Percentiles rank a stretch among this genome's conserved stretches.
These are phyloP conservation scores for Cynodonichthys magdalenae DNA, from an alignment of 2,797 vertebrate species.

Conservation along the genomic window DNA sequence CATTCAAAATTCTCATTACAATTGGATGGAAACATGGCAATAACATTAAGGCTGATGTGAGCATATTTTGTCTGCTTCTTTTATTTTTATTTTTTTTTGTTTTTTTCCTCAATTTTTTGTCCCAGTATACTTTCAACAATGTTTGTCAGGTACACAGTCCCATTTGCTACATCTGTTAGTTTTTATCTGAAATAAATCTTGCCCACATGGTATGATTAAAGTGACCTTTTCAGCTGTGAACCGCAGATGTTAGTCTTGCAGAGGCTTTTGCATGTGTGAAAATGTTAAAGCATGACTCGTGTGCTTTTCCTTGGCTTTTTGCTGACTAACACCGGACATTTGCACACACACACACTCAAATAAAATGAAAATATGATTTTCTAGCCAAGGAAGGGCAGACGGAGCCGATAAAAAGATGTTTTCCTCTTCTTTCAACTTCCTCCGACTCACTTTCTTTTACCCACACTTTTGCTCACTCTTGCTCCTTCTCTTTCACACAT, in stretches of 20 bases:
- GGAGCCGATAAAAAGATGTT: slow-evolving; percentile 54
- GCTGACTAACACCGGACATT: slow-evolving; percentile 44
- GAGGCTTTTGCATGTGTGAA: slow-evolving; percentile 30
- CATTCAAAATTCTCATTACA: too few relatives aligned
- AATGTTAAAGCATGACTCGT: slow-evolving; percentile 33
- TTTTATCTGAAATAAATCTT: neutral
- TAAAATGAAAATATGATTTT: slow-evolving; percentile 48
- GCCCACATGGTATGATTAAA: slow-evolving; percentile 5
- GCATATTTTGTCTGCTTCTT: neutral
- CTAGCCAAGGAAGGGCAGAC: slow-evolving; percentile 57
- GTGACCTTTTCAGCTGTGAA: slow-evolving; percentile 27
- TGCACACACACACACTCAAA: slow-evolving; percentile 20
- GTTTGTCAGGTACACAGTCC: neutral
- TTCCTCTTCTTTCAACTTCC: slow-evolving; percentile 49
- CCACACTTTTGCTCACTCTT: slow-evolving; percentile 13
- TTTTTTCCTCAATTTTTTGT: neutral
- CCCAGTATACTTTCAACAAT: neutral
- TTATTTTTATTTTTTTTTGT: neutral
- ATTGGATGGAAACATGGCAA: too few relatives aligned
- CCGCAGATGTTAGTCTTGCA: slow-evolving; percentile 19
- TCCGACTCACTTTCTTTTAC: slow-evolving; percentile 38
- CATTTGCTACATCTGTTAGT: neutral
- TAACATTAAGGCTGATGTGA: too few relatives aligned
- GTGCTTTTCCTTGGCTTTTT: slow-evolving; percentile 39
- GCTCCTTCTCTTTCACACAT: neutral